Base-by-base conservation (phyloP, 2,888 invertebrate species). In the Leptura quadrifasciata region DNA sequence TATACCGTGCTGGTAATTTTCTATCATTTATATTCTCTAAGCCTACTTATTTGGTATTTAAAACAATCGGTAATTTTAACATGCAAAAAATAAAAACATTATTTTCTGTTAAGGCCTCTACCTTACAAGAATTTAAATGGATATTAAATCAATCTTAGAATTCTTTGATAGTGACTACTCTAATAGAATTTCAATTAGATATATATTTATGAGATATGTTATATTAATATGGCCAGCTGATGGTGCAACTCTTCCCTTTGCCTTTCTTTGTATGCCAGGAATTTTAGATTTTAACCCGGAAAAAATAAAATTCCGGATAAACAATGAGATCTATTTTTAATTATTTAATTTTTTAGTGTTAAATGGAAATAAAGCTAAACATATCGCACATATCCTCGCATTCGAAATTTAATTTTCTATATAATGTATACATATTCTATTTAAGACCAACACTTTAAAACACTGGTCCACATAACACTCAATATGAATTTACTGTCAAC, bases 41-140 rank as follows among this genome's bases (percentile, higher is more conserved):
- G 68, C 57, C 70, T 52, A 71, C 79, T 65, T 78, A 83, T 84
- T 84, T 84, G 82, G 82, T 81, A 82, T 83, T 83, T 80, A 80
- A 81, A 83, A 84, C 83, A 83, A 84, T 84, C 80, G 83, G 70
- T 64, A 72, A 80, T 80, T 79, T 78, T 75, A 76, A 72, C 77
- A 79, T 80, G 80, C 80, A 75, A 82, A 82, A 82, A 83, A 82
- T 79, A 76, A 76, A 81, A 77, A 75, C 79, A 79, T 82, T 80
- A 80, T 82, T 82, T 79, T 81, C 79, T 80, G 79, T 81, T 79
- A 80, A 83, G 81, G 79, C 79, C 76, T 76, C 76, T 79, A 81
- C 83, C 75, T 79, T 74, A 75, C 71, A 75, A 58, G 83, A 81
- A 83, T 83, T 79, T 76, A 80, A 83, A 83, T 82, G 73, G 67